Conservation (phyloP, 2,797 vertebrate species). For the Acanthopagrus latus region DNA sequence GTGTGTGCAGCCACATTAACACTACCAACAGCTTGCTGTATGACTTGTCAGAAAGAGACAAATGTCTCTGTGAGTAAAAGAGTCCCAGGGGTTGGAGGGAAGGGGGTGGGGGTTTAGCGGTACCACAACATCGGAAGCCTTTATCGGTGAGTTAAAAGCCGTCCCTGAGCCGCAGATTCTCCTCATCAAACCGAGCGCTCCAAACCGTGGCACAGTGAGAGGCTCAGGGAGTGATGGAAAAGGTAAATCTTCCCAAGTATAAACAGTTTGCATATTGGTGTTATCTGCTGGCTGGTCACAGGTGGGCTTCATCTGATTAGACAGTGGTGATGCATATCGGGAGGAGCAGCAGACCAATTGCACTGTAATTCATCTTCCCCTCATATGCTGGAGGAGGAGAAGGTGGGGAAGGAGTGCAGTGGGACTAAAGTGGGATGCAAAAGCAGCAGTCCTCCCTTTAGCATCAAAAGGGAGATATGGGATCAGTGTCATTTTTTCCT, state of each 20-base stretch:
- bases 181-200: constrained; percentile 64
- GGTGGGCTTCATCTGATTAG: constrained; percentile 82
- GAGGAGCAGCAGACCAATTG: constrained; percentile 67
- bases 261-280: constrained; percentile 77
- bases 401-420: constrained; percentile 40
- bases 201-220: constrained; percentile 56
- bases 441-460: constrained; percentile 43
- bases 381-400: constrained; percentile 49
- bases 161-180: constrained; percentile 66
- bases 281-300: constrained; percentile 75
- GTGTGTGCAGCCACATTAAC: constrained; percentile 69
- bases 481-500: constrained; percentile 2
- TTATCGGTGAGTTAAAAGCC: constrained; percentile 77
- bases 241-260: constrained; percentile 63
- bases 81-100: constrained; percentile 72
- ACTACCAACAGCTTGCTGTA: constrained; percentile 70
- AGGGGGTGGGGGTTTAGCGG: constrained; percentile 62
- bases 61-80: constrained; percentile 84
- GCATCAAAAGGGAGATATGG: constrained; percentile 10
- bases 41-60: constrained; percentile 84
- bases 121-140: constrained; percentile 73
- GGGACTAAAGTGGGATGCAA: constrained; percentile 37
- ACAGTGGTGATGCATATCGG: constrained; percentile 77
- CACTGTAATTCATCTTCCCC: constrained; percentile 75
- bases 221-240: constrained; percentile 59